A percentile compares a stretch with the other conserved stretches of the same genome.
Evolutionary conservation across 2,113 vertebrate genomes (phyloP).

Genomic region (Hippocampus zosterae): DNA sequence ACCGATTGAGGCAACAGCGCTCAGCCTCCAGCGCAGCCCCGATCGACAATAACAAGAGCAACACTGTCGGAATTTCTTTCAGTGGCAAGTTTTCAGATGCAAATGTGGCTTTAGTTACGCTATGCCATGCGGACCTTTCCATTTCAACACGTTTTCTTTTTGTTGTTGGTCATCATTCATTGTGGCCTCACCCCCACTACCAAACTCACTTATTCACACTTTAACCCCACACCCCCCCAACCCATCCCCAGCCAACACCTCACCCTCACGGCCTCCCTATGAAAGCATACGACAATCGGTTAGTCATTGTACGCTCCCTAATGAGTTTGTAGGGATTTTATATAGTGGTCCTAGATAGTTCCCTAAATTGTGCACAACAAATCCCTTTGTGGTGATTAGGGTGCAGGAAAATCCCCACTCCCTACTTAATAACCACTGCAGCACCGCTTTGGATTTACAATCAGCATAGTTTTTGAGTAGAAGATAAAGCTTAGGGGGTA

Average conservation of each 20-base stretch:
- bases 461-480: no score
- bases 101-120: constrained; percentile 80
- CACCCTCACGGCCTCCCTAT: neutral
- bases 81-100: constrained; percentile 76
- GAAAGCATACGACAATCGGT: neutral
- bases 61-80: constrained; percentile 73
- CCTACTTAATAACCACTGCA: no score
- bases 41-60: constrained; percentile 46
- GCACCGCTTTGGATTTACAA: no score
- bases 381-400: no score
- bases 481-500: no score
- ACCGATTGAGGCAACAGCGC: neutral
- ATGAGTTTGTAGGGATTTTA: no score
- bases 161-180: constrained; percentile 70
- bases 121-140: constrained; percentile 75
- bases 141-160: constrained; percentile 67
- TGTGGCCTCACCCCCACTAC: constrained; percentile 61
- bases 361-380: no score
- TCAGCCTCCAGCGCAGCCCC: neutral
- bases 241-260: neutral
- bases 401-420: no score
- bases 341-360: no score
- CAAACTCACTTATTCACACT: constrained; percentile 68
- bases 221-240: neutral
- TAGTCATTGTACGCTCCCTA: neutral